Conservation (phyloP, 2,797 vertebrate species). For the Nothura maculosa region DNA sequence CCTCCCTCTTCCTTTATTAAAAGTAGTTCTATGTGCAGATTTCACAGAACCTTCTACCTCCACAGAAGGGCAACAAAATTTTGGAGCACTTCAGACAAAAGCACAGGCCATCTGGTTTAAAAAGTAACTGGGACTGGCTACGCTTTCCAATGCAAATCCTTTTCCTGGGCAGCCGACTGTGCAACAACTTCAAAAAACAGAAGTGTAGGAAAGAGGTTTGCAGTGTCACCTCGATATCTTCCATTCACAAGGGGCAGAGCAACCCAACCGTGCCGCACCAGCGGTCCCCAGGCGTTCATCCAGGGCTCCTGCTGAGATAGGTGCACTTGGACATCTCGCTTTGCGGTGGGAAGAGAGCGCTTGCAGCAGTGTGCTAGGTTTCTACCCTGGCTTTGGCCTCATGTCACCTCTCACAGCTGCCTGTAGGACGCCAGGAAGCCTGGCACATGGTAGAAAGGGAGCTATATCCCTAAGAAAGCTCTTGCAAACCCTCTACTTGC, state of each 20-base stretch:
- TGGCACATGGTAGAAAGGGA: not conserved
- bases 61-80: accelerated
- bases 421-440: too few relatives aligned
- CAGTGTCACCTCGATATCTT: not conserved
- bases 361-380: too few relatives aligned
- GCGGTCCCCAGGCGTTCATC: not conserved
- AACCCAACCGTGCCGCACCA: not conserved
- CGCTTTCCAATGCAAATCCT: not conserved
- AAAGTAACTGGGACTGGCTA: not conserved
- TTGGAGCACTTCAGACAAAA: accelerated
- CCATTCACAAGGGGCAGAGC: not conserved
- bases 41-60: not conserved
- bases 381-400: too few relatives aligned
- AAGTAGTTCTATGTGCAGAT: not conserved
- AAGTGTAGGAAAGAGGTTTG: not conserved
- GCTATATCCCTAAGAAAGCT: not conserved
- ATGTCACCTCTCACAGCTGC: not conserved
- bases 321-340: not conserved
- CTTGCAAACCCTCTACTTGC: not conserved
- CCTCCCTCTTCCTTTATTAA: not conserved
- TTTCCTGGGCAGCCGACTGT: not conserved
- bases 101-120: accelerated
- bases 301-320: not conserved
- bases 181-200: not conserved
- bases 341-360: not conserved